Evolutionary conservation across 2,113 vertebrate species (phyloP), one percentile per base, ranked within the genome.

Genomic region (Talpa occidentalis): DNA sequence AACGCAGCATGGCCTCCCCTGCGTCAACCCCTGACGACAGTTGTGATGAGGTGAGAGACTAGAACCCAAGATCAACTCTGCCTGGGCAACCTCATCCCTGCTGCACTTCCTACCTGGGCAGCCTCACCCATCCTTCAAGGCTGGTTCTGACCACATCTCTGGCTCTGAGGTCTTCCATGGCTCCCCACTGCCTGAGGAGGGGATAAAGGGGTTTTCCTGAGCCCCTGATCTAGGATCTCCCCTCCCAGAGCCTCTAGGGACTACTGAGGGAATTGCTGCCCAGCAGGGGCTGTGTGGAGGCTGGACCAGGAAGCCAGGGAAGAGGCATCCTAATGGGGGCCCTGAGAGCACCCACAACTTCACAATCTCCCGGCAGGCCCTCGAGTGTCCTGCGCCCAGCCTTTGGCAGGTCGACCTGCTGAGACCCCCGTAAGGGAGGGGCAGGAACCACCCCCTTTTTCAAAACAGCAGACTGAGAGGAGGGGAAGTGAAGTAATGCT

Each of bases 41-140:
- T 0, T 30, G 40, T 4, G 1, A 3, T 0, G 5, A 16, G 28
- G 17, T 0, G 15, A 47, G 26, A 30, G 15, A 10, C 44, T 11
- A 2, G 14, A 35, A 30, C n/a, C 0, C 7, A 26, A 8, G 4
- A 28, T 10, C 21, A 1, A 1, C 12, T 26, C 66, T 19, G 60
- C 60, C 44, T 17, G n/a, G 0, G 24, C 17, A 17, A 2, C 47
- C 40, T 0, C 0, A 0, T 1, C 72, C 44, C n/a, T 1, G 7
- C n/a, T 0, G 42, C 10, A 0, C 66, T 6, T 11, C 5, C 30
- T 37, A 8, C 0, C 49, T 49, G 12, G 6, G 79, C 5, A 2
- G 60, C 49, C 67, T 62, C 37, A 10, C 28, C 66, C 10, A 2
- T 2, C 24, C 62, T 56, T 70, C 0, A 3, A 90, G 54, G 32